Base-by-base conservation (phyloP, 1,140 invertebrate species). In the Maniola jurtina region DNA sequence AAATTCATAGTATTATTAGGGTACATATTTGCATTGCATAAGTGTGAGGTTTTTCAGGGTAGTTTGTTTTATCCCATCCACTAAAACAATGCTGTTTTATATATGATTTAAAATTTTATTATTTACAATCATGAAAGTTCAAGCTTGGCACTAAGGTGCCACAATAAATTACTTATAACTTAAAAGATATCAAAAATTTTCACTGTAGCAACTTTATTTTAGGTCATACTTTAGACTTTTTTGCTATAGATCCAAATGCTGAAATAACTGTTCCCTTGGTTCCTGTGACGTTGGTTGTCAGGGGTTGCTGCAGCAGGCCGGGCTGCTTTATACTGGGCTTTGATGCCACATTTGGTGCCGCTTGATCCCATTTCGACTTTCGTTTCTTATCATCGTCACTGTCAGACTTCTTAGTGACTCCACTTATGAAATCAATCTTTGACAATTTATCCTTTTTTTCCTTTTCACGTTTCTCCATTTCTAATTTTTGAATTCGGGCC, bases 381-480 rank as follows among this genome's bases (percentile, higher is more conserved):
- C 96, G 92, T 75, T 94, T 95, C 68, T 95, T 95, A 54, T 94
- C 94, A 61, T 94, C 95, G 72, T 95, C 94, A 67, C 91, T 92
- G 66, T 95, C 91, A 50, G 93, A 79, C 83, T 93, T 93, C 63
- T 96, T 96, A 0, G 94, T 94, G 2, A 96, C 95, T 9, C 97
- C 97, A 5, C 95, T 95, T 0, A 97, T 94, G 84, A 98, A 96
- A 83, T 98, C 97, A 58, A 97, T 96, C 91, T 98, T 98, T 11
- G 96, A 75, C 36, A 91, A 94, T 83, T 95, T 95, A 48, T 98
- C 97, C 86, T 97, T 98, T 65, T 95, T 93, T 76, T 98, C 97
- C 77, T 98, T 98, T 75, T 98, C 97, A 56, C 97, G 89, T 80
- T 95, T 95, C 42, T 98, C 97, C 97, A 98, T 98, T 90, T 98